Conservation (phyloP, 2,888 invertebrate genomes). For the Parascotia fuliginaria region DNA sequence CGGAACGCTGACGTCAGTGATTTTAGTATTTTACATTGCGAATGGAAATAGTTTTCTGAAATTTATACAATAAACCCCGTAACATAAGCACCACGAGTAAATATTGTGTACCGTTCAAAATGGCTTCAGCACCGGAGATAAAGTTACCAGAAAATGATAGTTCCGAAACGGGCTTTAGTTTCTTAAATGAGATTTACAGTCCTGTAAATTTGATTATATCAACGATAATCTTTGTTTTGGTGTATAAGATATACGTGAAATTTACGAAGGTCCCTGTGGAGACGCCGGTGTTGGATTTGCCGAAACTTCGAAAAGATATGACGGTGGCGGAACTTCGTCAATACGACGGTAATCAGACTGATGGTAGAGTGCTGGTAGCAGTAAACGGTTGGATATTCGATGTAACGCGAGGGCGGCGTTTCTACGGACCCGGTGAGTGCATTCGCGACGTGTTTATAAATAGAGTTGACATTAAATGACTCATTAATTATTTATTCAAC, state of each 20-base stretch:
- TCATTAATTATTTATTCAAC: conserved; percentile 52
- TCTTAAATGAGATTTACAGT: conserved; percentile 85
- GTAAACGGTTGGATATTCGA: conserved; percentile 98
- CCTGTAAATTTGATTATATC: conserved; percentile 89
- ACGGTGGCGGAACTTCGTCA: conserved; percentile 93
- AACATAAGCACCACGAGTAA: conserved; percentile 33
- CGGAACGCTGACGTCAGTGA: conserved; percentile 65
- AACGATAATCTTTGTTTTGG: conserved; percentile 87
- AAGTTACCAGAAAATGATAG: conserved; percentile 57
- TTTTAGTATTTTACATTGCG: conserved; percentile 55
- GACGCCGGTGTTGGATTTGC: conserved; percentile 78
- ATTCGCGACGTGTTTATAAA: conserved; percentile 65
- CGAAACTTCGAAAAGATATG: conserved; percentile 95
- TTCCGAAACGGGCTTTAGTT: conserved; percentile 56
- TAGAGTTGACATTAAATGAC: conserved; percentile 61
- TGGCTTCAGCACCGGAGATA: conserved; percentile 68
- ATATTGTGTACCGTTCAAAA: conserved; percentile 43
- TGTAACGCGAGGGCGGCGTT: conserved; percentile 94
- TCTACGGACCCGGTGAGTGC: conserved; percentile 96
- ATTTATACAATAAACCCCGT: conserved; percentile 50
- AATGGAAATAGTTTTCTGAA: conserved; percentile 51
- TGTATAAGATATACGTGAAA: conserved; percentile 88
- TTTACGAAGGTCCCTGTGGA: conserved; percentile 61
- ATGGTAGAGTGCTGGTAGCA: conserved; percentile 95
- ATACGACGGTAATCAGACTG: conserved; percentile 94